These are phyloP conservation scores for Lepidocyrtoides sp. DNA, from an alignment of 2,888 invertebrate species.

Conservation along the genomic window DNA sequence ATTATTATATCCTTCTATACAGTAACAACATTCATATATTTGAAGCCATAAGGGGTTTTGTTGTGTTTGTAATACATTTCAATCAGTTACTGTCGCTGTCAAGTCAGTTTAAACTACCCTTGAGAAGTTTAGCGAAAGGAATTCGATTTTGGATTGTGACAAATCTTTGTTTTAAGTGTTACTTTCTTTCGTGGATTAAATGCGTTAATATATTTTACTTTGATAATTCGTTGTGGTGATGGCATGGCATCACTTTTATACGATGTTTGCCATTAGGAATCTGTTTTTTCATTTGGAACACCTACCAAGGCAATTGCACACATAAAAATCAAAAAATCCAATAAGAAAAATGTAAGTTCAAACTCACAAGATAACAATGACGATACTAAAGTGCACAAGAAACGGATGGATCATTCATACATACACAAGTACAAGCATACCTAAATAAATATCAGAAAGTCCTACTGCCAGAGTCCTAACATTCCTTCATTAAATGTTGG, in stretches of 20 bases:
- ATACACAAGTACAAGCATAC: background rate
- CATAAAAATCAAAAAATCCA: slow-evolving; percentile 31
- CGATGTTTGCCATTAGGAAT: slow-evolving; percentile 8
- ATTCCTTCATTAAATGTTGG: slow-evolving; percentile 35
- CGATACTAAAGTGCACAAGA: background rate
- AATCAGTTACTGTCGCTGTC: slow-evolving; percentile 13
- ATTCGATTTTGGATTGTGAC: slow-evolving; percentile 5
- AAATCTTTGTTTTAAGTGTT: slow-evolving; percentile 42
- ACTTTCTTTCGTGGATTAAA: slow-evolving; percentile 18
- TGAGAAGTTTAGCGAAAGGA: slow-evolving; percentile 13
- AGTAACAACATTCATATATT: background rate
- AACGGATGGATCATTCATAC: background rate
- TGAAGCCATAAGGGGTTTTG: no score
- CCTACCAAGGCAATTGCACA: slow-evolving; percentile 11
- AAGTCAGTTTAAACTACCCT: slow-evolving; percentile 25
- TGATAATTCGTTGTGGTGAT: background rate
- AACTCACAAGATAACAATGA: background rate
- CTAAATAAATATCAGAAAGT: background rate
- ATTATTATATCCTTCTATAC: no score
- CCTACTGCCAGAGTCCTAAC: background rate
- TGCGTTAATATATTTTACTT: background rate
- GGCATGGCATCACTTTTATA: background rate
- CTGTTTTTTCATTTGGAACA: slow-evolving; percentile 22
- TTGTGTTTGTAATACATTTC: background rate
- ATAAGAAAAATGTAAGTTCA: slow-evolving; percentile 30